Base-by-base conservation (phyloP, 2,888 invertebrate genomes). In the Ormyrus labotus region DNA sequence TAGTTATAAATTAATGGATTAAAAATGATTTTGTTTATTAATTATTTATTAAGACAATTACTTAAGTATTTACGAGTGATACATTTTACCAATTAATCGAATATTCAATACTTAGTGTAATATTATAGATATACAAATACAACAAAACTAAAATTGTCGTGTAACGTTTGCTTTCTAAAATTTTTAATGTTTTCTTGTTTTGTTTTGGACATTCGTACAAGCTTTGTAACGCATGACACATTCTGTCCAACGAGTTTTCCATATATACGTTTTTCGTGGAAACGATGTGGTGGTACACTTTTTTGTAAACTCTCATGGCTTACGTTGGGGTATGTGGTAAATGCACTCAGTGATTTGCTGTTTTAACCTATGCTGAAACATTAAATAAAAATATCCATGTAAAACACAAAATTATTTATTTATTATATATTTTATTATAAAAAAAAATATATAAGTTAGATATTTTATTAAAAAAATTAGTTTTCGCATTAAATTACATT, bases 61-160 rank as follows among this genome's bases (percentile, higher is more conserved):
- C 85, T 88, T 89, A 89, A 87, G 84, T 88, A 87, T 86, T 83
- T 88, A 87, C 87, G 87, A 87, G 88, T 87, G 88, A 88, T 90
- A 90, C 87, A 90, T 86, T 85, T 86, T 88, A 87, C 85, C 86
- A 88, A 88, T 88, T 89, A 87, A 88, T 87, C 85, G 86, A 87
- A 87, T 88, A 87, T 86, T 89, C 87, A 87, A 88, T 89, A 87
- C 87, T 88, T 88, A 87, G 84, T 87, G 85, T 86, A 88, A 85
- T 85, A 88, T 87, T 88, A 90, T 88, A 89, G 89, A 87, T 87
- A 90, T 90, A 90, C 88, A 90, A 89, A 90, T 89, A 89, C 87
- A 89, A 88, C 86, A 86, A 84, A 90, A 88, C 87, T 87, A 87
- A 88, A 89, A 86, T 84, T 87, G 88, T 85, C 45, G 82, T 87